These are phyloP conservation scores for Garra rufa DNA, from an alignment of 2,113 vertebrate species.

Conservation along the genomic window DNA sequence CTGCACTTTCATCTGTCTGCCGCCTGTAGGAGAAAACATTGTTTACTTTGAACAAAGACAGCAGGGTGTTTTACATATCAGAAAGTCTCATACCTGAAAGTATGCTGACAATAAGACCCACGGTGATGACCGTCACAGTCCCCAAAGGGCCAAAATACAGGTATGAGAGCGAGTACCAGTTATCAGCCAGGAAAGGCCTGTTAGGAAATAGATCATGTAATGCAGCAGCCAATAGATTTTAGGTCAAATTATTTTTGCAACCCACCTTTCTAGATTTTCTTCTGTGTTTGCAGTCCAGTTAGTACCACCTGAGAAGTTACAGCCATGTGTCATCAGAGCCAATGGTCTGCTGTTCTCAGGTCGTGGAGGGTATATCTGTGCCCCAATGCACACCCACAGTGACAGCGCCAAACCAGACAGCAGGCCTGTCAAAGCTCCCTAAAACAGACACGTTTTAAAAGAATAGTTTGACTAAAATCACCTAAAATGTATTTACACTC, in stretches of 20 bases:
- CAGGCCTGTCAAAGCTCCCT: slow-evolving; percentile 79
- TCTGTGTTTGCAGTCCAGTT: slow-evolving; percentile 61
- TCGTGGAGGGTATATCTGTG: slow-evolving; percentile 73
- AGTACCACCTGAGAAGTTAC: slow-evolving; percentile 65
- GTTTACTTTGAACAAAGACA: background rate
- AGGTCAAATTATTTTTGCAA: background rate
- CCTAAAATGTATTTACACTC: background rate
- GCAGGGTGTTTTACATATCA: background rate
- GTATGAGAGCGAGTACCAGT: slow-evolving; percentile 88
- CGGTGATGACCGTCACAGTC: slow-evolving; percentile 74
- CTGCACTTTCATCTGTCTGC: slow-evolving; percentile 63
- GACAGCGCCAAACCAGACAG: slow-evolving; percentile 72
- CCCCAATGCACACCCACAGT: slow-evolving; percentile 78
- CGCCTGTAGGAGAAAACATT: slow-evolving; percentile 65
- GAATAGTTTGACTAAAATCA: background rate
- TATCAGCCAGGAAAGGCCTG: slow-evolving; percentile 77
- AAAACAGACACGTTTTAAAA: background rate
- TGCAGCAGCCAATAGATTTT: background rate
- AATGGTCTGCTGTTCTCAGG: slow-evolving; percentile 67
- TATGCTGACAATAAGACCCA: slow-evolving; percentile 81
- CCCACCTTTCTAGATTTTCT: slow-evolving; percentile 54
- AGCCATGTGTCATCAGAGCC: slow-evolving; percentile 69
- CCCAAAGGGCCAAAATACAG: slow-evolving; percentile 86
- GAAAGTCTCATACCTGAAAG: slow-evolving; percentile 76
- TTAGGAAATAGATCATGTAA: slow-evolving; percentile 14